Percentiles rank a stretch among this genome's conserved stretches.
phyloP scores from a whole-genome alignment of 2,113 vertebrate genomes.

The Hyperopisus bebe region DNA sequence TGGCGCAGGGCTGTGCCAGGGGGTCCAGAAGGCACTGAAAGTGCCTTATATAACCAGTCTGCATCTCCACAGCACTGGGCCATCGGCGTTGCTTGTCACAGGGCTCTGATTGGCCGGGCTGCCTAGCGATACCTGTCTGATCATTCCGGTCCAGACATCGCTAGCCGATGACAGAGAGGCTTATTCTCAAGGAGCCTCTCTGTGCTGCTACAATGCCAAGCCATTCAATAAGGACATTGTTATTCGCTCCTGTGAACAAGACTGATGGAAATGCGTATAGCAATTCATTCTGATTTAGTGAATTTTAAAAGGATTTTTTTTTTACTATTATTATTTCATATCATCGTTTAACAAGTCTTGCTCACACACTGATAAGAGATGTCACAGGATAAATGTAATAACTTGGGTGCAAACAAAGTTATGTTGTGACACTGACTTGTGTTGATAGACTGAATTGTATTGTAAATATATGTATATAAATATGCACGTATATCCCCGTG shows the following conservation, averaged over 20 bases:
- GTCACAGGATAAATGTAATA: background rate
- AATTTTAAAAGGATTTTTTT: background rate
- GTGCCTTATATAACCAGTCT: slow-evolving; percentile 11
- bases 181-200: background rate
- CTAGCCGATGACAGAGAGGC: background rate
- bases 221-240: background rate
- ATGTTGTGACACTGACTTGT: background rate
- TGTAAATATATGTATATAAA: background rate
- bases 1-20: background rate
- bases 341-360: background rate
- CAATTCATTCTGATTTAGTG: background rate
- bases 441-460: background rate
- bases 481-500: background rate
- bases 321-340: background rate
- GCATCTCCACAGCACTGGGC: background rate
- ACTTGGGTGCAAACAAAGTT: background rate
- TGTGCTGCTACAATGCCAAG: background rate
- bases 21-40: background rate
- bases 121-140: background rate
- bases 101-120: background rate
- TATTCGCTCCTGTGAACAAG: background rate
- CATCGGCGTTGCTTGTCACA: background rate
- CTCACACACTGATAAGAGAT: background rate
- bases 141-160: background rate
- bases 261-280: background rate